A percentile compares a stretch with the other conserved stretches of the same genome.
These are phyloP conservation scores for Drosophila ezoana DNA, from an alignment of 2,888 invertebrate species.

Conservation along the genomic window DNA sequence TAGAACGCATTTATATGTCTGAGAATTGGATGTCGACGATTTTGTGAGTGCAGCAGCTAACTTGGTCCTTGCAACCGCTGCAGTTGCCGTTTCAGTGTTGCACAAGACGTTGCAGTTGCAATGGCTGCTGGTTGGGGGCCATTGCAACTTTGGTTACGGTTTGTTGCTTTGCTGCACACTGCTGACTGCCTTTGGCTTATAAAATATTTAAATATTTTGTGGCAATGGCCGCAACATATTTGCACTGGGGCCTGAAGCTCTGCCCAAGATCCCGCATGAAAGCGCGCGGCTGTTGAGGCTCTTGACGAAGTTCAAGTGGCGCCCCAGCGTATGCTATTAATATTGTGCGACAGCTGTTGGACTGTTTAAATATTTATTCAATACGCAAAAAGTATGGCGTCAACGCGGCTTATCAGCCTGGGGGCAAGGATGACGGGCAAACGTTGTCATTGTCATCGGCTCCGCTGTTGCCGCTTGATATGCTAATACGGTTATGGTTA, in stretches of 20 bases:
- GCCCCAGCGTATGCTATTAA: constrained; percentile 71
- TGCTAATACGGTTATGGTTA: constrained; percentile 79
- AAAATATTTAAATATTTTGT: constrained; percentile 79
- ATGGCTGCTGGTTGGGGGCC: constrained; percentile 30
- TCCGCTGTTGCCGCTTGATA: constrained; percentile 58
- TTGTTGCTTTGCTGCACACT: constrained; percentile 58
- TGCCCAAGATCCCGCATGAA: constrained; percentile 12
- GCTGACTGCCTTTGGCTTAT: constrained; percentile 72
- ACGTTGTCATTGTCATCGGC: constrained; percentile 55
- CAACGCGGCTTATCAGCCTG: constrained; percentile 43
- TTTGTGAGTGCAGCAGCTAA: constrained; percentile 46
- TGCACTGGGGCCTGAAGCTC: constrained; percentile 48
- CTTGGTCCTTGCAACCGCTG: constrained; percentile 23
- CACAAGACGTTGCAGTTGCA: constrained; percentile 15
- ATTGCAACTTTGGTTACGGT: constrained; percentile 63
- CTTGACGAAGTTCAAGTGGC: constrained; percentile 48
- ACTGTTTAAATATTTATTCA: constrained; percentile 77
- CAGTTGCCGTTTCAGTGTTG: constrained; percentile 19
- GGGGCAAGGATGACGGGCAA: constrained; percentile 32
- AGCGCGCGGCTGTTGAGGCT: constrained; percentile 1
- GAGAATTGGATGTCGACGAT: constrained; percentile 53
- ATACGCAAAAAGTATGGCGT: constrained; percentile 69
- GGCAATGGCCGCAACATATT: constrained; percentile 70
- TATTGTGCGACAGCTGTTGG: constrained; percentile 76
- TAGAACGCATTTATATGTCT: constrained; percentile 4